Base-by-base conservation (phyloP, 2,113 vertebrate species). In the Pollimyrus isidori region DNA sequence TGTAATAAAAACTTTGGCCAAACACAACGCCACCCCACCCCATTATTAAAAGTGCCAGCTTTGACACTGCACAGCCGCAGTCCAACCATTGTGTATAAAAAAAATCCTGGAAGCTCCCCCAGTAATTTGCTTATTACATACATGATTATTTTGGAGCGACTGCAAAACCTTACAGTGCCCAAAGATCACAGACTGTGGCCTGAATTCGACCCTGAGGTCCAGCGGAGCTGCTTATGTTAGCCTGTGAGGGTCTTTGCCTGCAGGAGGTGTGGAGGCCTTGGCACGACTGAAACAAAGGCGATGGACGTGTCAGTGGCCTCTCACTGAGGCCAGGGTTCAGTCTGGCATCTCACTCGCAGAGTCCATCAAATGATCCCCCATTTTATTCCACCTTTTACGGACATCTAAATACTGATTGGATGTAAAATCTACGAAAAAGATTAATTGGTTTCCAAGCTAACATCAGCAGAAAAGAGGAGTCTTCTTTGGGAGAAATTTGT, bases 171-270 rank as follows among this genome's bases (percentile, higher is more conserved):
- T 39, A 42, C 39, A 42, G 35, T 42, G 35, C 73, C 73, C 73
- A 80, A 19, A 80, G 73, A 80, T 80, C 73, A 42, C 73, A 80
- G 73, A 80, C 73, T 80, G 73, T 80, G 73, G 73, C 73, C 73
- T 42, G 73, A 80, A 80, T 42, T 39, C 73, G 73, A 80, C 73
- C 73, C 73, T 42, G 73, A 42, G 73, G 73, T 39, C 73, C 73
- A 42, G 13, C 73, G 73, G 73, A 42, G 73, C 73, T 42, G 15
- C 73, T 80, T 80, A 80, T 80, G 73, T 5, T 80, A 39, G 73
- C 30, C 73, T 42, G 73, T 80, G 73, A 80, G 62, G 62, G 26
- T 80, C 30, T 80, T n/a, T 42, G 73, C 5, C 73, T 80, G 73
- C 73, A 19, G 73, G 73, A 42, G 35, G 17, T 19, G 73, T 15